These are phyloP conservation scores for Kryptopterus vitreolus DNA, from an alignment of 2,797 vertebrate genomes.

Conservation along the genomic window DNA sequence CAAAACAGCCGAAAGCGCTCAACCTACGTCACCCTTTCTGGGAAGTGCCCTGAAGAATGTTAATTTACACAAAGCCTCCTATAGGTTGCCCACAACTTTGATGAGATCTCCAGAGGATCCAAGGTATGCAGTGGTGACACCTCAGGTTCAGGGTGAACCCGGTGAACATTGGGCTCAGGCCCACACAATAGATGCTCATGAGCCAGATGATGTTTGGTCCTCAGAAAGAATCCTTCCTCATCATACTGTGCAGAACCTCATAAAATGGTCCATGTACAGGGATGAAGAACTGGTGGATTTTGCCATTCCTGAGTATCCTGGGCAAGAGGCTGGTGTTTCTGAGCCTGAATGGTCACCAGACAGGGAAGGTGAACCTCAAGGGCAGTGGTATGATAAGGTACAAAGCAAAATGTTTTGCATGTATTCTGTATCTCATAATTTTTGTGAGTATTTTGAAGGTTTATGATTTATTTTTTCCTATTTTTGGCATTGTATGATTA, in stretches of 20 bases:
- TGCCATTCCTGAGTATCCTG: constrained; percentile 63
- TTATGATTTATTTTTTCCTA: neutral
- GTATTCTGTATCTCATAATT: neutral
- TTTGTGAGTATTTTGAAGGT: neutral
- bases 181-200: constrained; percentile 64
- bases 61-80: constrained; percentile 67
- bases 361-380: constrained; percentile 76
- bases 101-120: constrained; percentile 63
- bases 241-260: constrained; percentile 73
- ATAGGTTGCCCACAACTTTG: constrained; percentile 66
- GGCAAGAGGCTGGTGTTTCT: constrained; percentile 55
- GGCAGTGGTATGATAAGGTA: constrained; percentile 88
- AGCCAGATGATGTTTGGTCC: constrained; percentile 75
- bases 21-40: constrained; percentile 54
- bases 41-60: constrained; percentile 65
- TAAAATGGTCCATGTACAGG: constrained; percentile 75
- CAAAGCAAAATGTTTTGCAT: constrained; percentile 51
- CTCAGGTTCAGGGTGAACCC: constrained; percentile 80
- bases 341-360: constrained; percentile 74
- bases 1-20: constrained; percentile 43
- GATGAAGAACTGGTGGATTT: constrained; percentile 72
- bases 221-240: constrained; percentile 75
- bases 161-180: constrained; percentile 78
- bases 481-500: neutral
- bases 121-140: constrained; percentile 87